phyloP scores from a whole-genome alignment of 2,113 vertebrate species.

The Phoxinus phoxinus region DNA sequence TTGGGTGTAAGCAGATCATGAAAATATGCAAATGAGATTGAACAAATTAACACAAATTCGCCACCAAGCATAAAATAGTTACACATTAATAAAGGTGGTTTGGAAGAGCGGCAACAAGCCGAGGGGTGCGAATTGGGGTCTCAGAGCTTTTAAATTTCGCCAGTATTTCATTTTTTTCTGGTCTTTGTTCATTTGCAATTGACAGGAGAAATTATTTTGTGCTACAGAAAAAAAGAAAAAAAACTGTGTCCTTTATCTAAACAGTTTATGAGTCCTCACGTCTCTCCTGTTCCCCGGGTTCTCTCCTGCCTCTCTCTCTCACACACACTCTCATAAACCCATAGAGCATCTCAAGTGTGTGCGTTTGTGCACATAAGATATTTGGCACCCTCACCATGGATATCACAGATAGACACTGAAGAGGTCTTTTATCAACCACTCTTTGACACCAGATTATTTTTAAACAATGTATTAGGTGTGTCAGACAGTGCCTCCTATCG shows the following conservation, averaged over 20 bases:
- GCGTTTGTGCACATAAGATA: not conserved
- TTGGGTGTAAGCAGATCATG: too few species aligned
- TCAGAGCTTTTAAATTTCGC: not conserved
- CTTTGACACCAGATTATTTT: not conserved
- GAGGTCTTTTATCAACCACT: constrained; percentile 12
- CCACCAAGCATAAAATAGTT: not conserved
- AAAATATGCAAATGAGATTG: too few species aligned
- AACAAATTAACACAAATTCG: not conserved
- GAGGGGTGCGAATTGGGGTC: not conserved
- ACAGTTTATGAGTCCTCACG: not conserved
- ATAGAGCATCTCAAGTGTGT: not conserved
- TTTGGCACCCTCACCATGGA: not conserved
- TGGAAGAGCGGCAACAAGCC: not conserved
- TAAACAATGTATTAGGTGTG: constrained; percentile 7
- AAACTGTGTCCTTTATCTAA: not conserved
- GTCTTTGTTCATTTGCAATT: not conserved
- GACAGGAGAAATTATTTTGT: not conserved
- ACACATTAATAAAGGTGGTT: not conserved
- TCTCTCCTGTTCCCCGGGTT: constrained; percentile 2
- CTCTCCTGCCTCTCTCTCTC: not conserved
- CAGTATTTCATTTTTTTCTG: not conserved
- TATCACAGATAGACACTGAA: not conserved
- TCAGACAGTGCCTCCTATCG: not conserved
- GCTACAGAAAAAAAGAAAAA: not conserved
- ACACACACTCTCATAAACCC: not conserved